Evolutionary conservation across 2,888 invertebrate genomes (phyloP), one percentile per base, ranked within the genome.

Genomic region (Creontiades dilutus): DNA sequence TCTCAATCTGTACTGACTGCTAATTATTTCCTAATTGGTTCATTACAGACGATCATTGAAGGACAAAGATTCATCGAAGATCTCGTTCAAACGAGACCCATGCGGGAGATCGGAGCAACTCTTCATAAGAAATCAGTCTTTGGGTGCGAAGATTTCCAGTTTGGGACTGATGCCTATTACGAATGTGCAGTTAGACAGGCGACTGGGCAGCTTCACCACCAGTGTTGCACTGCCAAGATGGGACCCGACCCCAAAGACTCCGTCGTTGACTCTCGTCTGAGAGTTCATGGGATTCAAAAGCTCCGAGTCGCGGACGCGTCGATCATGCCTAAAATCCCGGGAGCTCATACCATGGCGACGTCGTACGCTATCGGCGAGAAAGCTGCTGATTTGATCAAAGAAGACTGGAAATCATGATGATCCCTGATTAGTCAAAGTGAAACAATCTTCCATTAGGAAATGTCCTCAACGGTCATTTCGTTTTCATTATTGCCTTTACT

Each of bases 121-220:
- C 93, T 96, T 27, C 93, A 95, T 91, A 92, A 93, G 0, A 94
- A 94, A 0, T 95, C 95, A 0, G 95, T 96, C 93, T 96, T 96
- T 0, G 96, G 96, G 68, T 97, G 97, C 92, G 95, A 95, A 91
- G 93, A 94, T 82, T 92, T 94, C 9, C 78, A 92, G 5, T 96
- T 96, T 92, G 94, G 94, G 90, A 95, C 95, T 1, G 95, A 96
- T 91, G 93, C 94, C 13, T 97, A 97, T 93, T 97, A 96, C 96
- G 94, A 94, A 86, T 97, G 97, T 92, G 95, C 95, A 78, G 94
- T 96, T 37, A 95, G 96, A 91, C 95, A 95, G 91, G 95, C 96
- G 23, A 96, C 96, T 5, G 95, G 96, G 88, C 96, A 96, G 80
- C 93, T 97, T 91, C 96, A 96, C 91, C 96, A 96, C 92, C 95